A percentile compares a stretch with the other conserved stretches of the same genome.
Evolutionary conservation across 2,797 vertebrate species (phyloP).

Genomic region (Pampus argenteus): DNA sequence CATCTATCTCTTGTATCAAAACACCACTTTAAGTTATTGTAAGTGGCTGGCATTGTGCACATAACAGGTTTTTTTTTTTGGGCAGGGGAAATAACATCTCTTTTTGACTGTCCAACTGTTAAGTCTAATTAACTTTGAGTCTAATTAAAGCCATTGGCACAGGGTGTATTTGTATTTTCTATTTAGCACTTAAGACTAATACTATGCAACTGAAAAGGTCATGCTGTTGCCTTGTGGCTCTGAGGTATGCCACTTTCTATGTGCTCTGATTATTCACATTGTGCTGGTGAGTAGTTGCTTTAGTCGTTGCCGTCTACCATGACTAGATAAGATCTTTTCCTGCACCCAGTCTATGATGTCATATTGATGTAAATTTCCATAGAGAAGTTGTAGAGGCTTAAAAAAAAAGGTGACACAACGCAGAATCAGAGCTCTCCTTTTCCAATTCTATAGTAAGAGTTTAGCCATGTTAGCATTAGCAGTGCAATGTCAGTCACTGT

Average conservation of each 20-base stretch:
- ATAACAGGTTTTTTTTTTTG: slow-evolving; percentile 52
- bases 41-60: slow-evolving; percentile 59
- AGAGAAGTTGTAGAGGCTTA: slow-evolving; percentile 13
- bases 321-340: slow-evolving; percentile 49
- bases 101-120: background rate
- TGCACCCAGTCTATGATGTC: slow-evolving; percentile 34
- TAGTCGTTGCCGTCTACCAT: slow-evolving; percentile 36
- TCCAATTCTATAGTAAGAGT: background rate
- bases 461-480: background rate
- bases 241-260: slow-evolving; percentile 32
- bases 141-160: slow-evolving; percentile 29
- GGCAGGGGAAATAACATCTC: slow-evolving; percentile 31
- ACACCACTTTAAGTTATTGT: slow-evolving; percentile 66
- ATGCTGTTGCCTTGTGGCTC: background rate
- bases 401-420: slow-evolving; percentile 11
- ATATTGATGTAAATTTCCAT: slow-evolving; percentile 35
- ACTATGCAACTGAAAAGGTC: slow-evolving; percentile 20
- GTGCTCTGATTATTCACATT: slow-evolving; percentile 65
- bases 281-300: slow-evolving; percentile 47
- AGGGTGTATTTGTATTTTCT: slow-evolving; percentile 17
- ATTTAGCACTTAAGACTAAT: background rate
- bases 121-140: slow-evolving; percentile 17
- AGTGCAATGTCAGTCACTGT: background rate
- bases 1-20: slow-evolving; percentile 72
- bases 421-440: background rate